Evolutionary conservation across 2,113 vertebrate genomes (phyloP), one percentile per base, ranked within the genome.

Genomic region (Apus apus): DNA sequence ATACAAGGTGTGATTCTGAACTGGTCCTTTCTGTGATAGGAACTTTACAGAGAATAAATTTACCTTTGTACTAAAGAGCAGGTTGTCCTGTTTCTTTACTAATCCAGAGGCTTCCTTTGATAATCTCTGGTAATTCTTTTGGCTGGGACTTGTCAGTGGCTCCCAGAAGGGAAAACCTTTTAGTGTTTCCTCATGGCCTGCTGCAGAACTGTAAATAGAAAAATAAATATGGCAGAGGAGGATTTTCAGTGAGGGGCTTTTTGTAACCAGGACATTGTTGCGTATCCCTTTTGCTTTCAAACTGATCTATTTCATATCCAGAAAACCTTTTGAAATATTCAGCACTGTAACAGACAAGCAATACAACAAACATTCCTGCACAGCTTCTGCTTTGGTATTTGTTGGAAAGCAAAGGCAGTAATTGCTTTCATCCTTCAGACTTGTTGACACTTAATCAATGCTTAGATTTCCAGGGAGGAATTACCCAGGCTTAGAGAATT

Each of bases 341-440:
- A 70, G 40, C 29, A 13, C 36, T 73, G 36, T 50, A 76, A 85
- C 16, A 92, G 72, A 60, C 19, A 74, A 20, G 11, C 10, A 51
- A 8, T 34, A 34, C 51, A 66, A 34, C 15, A 66, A 95, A 72
- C 64, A 53, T 73, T 75, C 40, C 58, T 54, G 30, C 19, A 30
- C 46, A 93, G 43, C 40, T 79, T 70, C 68, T 15, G 12, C 16
- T 80, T 71, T 58, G 56, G 40, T 91, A 15, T 62, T 87, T 64
- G 40, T 50, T n/a, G 45, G 62, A 76, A 91, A 89, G 22, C 25
- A 79, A 76, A 79, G 11, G 15, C 29, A 72, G 57, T 81, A 87
- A 85, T 60, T 92, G 73, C 50, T 89, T 94, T 91, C 25, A 89
- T 95, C 78, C 30, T 85, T 87, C 57, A 76, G 74, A 66, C 13